Evolutionary conservation across 2,888 invertebrate genomes (phyloP).

Genomic region (Hirtodrosophila cameraria): DNA sequence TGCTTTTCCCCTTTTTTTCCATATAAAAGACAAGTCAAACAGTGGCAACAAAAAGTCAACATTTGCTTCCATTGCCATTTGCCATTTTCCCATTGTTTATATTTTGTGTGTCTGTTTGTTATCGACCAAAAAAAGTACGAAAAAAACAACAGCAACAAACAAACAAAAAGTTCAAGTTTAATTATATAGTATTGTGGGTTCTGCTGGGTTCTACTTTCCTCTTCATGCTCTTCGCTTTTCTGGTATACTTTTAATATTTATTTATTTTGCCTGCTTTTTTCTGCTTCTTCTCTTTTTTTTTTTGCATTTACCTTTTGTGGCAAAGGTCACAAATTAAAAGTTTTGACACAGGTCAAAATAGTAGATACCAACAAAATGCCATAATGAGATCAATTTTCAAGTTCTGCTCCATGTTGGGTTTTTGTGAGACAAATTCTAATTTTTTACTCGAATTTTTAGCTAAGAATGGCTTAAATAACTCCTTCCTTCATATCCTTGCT

Average conservation of each 20-base stretch:
- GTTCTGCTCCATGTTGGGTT: no score
- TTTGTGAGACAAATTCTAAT: no score
- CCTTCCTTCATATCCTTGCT: background rate
- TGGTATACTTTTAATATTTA: background rate
- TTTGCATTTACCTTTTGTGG: slow-evolving; percentile 3
- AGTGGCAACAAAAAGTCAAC: slow-evolving; percentile 19
- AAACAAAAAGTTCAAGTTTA: slow-evolving; percentile 45
- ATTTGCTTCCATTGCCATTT: slow-evolving; percentile 35
- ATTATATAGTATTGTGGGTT: slow-evolving; percentile 55
- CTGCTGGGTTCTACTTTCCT: slow-evolving; percentile 9
- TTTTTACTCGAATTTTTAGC: no score
- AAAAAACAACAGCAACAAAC: no score
- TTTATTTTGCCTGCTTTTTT: slow-evolving; percentile 3
- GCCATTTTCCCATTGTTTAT: slow-evolving; percentile 32
- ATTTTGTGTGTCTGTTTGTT: slow-evolving; percentile 17
- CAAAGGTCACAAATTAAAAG: slow-evolving; percentile 59
- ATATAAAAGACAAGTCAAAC: slow-evolving; percentile 20
- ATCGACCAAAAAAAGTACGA: background rate
- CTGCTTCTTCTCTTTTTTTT: background rate
- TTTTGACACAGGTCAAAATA: slow-evolving; percentile 34
- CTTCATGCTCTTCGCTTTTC: slow-evolving; percentile 12
- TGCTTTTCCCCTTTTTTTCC: slow-evolving; percentile 26
- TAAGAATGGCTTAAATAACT: no score
- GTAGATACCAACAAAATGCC: background rate
- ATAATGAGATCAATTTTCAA: slow-evolving; percentile 7